Base-by-base conservation (phyloP, 2,888 invertebrate genomes). In the Dicycla oo region DNA sequence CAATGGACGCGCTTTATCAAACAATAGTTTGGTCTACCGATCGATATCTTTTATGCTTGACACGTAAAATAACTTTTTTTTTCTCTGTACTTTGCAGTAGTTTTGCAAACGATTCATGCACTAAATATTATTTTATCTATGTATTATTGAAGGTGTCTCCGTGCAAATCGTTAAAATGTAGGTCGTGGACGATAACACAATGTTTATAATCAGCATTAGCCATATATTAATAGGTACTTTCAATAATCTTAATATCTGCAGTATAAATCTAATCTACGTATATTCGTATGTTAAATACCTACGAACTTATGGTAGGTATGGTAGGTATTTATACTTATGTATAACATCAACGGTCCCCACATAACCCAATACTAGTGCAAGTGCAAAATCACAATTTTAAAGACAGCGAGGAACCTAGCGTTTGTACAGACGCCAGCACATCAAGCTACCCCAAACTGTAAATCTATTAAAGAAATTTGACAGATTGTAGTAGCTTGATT, bases 131-230 rank as follows among this genome's bases (percentile, higher is more conserved):
- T 51, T 43, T 78, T 78, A 61, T 75, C 63, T 61, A n/a, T 8
- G 38, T 7, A 38, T 30, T 45, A 63, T 45, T 23, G 20, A 49
- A 62, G 66, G 65, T 38, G 47, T 56, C 15, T 38, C 6, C 43
- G 26, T 54, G 60, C 61, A 80, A 64, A 65, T 64, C 43, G 43
- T 38, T 53, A 20, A 54, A 49, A 74, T 64, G 43, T 78, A 66
- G 79, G 73, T 81, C 73, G 70, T 73, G 69, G 3, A 69, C 77
- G 79, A 79, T 79, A 81, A 70, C 53, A 60, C 15, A 23, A 54
- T 67, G 58, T 58, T 56, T 47, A 4, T 23, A 70, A 60, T 64
- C 72, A 38, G 2, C 1, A 1, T 43, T 78, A 10, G 30, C 45
- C 47, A 60, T 58, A 30, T 70, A 43, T 60, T 43, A 47, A 30